Conservation (phyloP, 2,888 invertebrate genomes). For the Hydroisotoma schaefferi region DNA sequence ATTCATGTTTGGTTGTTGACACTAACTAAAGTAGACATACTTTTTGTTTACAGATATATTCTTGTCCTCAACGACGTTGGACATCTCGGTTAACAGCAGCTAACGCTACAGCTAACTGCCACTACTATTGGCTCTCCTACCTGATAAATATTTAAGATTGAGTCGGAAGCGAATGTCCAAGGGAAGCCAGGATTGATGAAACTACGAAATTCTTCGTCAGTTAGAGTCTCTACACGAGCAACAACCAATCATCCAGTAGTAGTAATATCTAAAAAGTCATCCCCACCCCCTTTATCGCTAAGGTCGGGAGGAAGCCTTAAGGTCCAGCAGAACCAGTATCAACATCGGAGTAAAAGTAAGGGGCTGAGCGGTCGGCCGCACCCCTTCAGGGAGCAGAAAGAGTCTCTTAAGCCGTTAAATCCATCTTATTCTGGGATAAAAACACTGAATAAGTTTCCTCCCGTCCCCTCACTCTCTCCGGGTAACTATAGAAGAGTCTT, state of each 20-base stretch:
- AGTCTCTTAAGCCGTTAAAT: not conserved
- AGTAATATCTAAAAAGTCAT: not conserved
- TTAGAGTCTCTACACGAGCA: not conserved
- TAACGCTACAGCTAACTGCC: too few relatives aligned
- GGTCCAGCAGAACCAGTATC: not conserved
- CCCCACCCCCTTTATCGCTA: not conserved
- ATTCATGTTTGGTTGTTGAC: too few relatives aligned
- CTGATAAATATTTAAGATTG: too few relatives aligned
- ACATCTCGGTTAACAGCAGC: too few relatives aligned
- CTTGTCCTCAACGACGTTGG: too few relatives aligned
- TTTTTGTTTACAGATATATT: too few relatives aligned
- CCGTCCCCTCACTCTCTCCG: too few relatives aligned
- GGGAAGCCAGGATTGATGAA: slow-evolving; percentile 46
- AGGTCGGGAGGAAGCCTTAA: slow-evolving; percentile 9
- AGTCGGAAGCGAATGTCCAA: slow-evolving; percentile 11
- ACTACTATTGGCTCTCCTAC: too few relatives aligned
- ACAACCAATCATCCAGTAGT: not conserved
- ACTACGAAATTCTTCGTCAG: slow-evolving; percentile 34
- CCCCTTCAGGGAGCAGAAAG: not conserved
- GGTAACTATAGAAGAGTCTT: not conserved
- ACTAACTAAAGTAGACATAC: too few relatives aligned
- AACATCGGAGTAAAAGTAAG: not conserved
- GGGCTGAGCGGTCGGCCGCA: not conserved
- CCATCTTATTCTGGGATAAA: not conserved
- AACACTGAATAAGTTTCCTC: not conserved